These are phyloP conservation scores for Notoglanidium macrostoma DNA, from an alignment of 2,797 vertebrate genomes.

Conservation along the genomic window DNA sequence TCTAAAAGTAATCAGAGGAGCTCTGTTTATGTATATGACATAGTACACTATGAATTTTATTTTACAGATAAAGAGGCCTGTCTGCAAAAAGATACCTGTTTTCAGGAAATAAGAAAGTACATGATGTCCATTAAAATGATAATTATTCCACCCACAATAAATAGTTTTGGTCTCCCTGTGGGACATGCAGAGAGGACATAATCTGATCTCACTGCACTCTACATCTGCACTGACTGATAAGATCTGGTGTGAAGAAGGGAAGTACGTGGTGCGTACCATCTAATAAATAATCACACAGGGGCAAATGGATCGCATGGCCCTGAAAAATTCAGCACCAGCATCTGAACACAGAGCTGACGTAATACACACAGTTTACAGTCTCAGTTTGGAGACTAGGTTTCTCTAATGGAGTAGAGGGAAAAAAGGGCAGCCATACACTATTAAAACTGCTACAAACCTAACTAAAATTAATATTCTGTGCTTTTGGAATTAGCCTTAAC, in stretches of 20 bases:
- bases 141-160: neutral
- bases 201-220: neutral
- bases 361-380: neutral
- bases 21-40: neutral
- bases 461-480: neutral
- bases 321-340: constrained; percentile 75
- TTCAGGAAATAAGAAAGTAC: neutral
- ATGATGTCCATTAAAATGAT: neutral
- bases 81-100: neutral
- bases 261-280: constrained; percentile 30
- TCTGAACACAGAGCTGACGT: constrained; percentile 52
- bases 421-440: neutral
- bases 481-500: neutral
- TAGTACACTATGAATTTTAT: neutral
- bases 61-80: neutral
- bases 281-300: constrained; percentile 67
- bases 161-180: neutral
- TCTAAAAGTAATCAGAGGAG: neutral
- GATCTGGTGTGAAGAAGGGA: constrained; percentile 16
- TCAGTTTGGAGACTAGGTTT: neutral
- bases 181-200: neutral
- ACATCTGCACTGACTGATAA: neutral
- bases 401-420: constrained; percentile 4
- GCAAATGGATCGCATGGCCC: constrained; percentile 68
- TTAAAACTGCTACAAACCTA: neutral